Conservation (phyloP, 2,888 invertebrate genomes). For the Mythimna vitellina region DNA sequence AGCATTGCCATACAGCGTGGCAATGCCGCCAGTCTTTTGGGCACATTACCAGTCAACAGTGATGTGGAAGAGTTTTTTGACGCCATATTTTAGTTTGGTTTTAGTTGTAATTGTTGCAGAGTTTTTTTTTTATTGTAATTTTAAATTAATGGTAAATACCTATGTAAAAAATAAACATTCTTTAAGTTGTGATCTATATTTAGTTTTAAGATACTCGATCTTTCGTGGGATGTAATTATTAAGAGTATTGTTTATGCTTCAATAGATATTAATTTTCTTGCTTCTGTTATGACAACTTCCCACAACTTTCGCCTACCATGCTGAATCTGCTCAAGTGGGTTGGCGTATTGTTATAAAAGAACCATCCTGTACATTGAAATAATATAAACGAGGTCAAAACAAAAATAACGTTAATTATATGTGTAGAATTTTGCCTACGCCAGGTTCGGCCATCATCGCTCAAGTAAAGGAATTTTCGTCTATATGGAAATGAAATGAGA, state of each 20-base stretch:
- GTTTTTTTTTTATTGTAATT: too few species aligned
- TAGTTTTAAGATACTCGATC: too few species aligned
- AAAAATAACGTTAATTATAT: conserved; percentile 38
- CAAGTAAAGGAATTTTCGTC: conserved; percentile 53
- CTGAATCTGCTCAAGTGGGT: not conserved
- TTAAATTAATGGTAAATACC: too few species aligned
- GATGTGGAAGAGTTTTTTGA: too few species aligned
- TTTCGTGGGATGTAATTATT: too few species aligned
- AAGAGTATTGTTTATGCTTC: too few species aligned
- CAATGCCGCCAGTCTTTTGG: too few species aligned
- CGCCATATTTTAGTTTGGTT: too few species aligned
- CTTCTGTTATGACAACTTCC: not conserved
- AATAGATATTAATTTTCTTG: not conserved
- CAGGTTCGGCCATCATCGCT: conserved; percentile 32
- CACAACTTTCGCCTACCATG: not conserved
- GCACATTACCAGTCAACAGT: too few species aligned
- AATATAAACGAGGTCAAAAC: not conserved
- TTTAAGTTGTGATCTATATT: not conserved
- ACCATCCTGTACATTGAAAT: not conserved
- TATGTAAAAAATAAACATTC: too few species aligned
- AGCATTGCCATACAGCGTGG: too few species aligned
- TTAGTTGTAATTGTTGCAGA: too few species aligned
- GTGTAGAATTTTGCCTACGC: conserved; percentile 39
- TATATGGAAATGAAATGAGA: conserved; percentile 57
- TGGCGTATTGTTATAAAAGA: not conserved